Conservation (phyloP, 1,140 invertebrate species). For the Cepaea nemoralis region DNA sequence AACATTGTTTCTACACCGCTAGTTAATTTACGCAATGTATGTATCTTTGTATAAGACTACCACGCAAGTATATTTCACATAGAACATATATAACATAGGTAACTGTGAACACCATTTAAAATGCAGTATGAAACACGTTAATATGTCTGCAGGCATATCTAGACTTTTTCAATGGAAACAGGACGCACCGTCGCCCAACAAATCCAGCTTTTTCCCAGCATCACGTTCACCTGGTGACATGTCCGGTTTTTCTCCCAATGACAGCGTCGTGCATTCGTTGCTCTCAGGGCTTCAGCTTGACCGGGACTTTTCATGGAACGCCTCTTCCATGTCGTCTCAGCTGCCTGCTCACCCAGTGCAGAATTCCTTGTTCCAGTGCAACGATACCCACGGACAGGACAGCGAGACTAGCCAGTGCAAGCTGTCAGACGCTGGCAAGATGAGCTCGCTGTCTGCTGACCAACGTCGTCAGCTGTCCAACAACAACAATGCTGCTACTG, state of each 20-base stretch:
- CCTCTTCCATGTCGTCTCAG: constrained; percentile 13
- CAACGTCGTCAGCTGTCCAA: constrained; percentile 23
- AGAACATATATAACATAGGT: too few species aligned
- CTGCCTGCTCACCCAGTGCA: not conserved
- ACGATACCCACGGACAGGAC: not conserved
- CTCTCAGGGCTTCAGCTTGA: not conserved
- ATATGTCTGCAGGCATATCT: constrained; percentile 15
- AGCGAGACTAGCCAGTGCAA: not conserved
- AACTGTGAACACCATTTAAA: not conserved
- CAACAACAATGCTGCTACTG: constrained; percentile 14
- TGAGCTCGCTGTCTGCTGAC: not conserved
- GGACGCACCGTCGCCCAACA: not conserved
- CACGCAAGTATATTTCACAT: too few species aligned
- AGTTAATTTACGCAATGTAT: too few species aligned
- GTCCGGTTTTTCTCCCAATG: not conserved
- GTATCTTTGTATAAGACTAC: too few species aligned
- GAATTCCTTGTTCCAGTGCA: not conserved
- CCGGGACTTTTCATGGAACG: constrained; percentile 32
- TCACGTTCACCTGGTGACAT: not conserved
- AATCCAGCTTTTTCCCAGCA: constrained; percentile 1
- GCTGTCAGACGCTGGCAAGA: not conserved
- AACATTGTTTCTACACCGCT: too few species aligned
- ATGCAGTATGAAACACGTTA: too few species aligned
- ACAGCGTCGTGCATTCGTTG: not conserved
- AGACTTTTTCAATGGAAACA: constrained; percentile 38